These are phyloP conservation scores for Sebastolobus altivelis DNA, from an alignment of 2,797 vertebrate genomes.

Conservation along the genomic window DNA sequence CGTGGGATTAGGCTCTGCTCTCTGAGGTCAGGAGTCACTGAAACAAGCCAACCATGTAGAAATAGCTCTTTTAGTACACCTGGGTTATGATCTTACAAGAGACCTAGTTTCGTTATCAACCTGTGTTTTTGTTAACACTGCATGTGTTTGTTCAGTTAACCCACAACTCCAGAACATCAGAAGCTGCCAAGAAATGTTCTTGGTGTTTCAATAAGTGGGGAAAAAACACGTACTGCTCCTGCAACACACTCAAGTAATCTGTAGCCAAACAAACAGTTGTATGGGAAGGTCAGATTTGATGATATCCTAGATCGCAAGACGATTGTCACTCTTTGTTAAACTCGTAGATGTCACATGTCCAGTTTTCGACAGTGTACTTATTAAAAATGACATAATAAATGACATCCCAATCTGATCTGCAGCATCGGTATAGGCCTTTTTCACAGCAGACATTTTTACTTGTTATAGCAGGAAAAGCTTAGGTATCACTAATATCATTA, in stretches of 20 bases:
- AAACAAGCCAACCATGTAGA: slow-evolving; percentile 24
- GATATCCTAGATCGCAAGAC: neutral
- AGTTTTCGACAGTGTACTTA: neutral
- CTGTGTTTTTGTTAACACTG: neutral
- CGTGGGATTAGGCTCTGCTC: slow-evolving; percentile 60
- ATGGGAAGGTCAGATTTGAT: neutral
- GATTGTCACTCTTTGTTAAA: neutral
- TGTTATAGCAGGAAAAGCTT: neutral
- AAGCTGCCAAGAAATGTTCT: neutral
- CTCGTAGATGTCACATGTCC: neutral
- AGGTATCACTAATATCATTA: neutral
- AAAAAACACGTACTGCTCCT: neutral
- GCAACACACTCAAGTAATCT: neutral
- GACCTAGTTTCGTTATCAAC: neutral
- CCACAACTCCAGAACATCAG: neutral
- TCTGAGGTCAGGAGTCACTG: slow-evolving; percentile 59
- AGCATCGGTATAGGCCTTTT: neutral
- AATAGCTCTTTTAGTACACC: neutral
- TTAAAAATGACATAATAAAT: neutral
- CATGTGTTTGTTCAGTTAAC: neutral
- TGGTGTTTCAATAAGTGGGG: neutral
- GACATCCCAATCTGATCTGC: neutral
- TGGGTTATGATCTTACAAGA: neutral
- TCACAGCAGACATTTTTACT: neutral
- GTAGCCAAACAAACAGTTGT: neutral